phyloP scores from a whole-genome alignment of 2,888 invertebrate species.

The Blastobasis adustella region DNA sequence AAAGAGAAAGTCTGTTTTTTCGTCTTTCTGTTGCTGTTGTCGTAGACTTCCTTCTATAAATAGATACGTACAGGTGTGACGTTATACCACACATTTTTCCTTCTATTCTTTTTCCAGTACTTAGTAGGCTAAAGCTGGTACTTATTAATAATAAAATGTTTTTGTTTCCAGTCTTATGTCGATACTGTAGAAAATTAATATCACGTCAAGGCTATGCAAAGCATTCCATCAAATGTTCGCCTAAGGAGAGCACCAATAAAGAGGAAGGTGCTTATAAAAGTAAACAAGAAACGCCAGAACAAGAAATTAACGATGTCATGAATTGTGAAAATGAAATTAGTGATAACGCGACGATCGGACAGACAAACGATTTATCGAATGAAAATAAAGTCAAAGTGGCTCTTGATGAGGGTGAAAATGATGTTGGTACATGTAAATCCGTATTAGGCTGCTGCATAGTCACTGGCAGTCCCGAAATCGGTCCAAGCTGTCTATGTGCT shows the following conservation, averaged over 20 bases:
- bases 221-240: constrained; percentile 14
- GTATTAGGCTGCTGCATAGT: constrained; percentile 41
- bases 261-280: no score
- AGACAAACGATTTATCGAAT: background rate
- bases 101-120: no score
- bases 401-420: constrained; percentile 7
- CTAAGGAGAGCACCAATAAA: background rate
- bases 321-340: background rate
- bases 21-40: no score
- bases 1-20: no score
- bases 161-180: constrained; percentile 9
- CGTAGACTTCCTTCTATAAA: no score
- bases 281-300: no score
- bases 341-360: background rate
- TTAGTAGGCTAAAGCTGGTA: no score
- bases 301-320: no score
- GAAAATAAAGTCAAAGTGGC: constrained; percentile 3
- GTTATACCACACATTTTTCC: no score
- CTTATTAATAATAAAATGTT: no score
- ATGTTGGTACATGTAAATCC: constrained; percentile 27
- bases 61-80: no score
- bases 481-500: constrained; percentile 37
- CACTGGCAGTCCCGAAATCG: constrained; percentile 21
- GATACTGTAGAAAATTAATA: constrained; percentile 15
- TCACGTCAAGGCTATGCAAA: constrained; percentile 6